These are phyloP conservation scores for Nicator chloris DNA, from an alignment of 2,113 vertebrate genomes.

Conservation along the genomic window DNA sequence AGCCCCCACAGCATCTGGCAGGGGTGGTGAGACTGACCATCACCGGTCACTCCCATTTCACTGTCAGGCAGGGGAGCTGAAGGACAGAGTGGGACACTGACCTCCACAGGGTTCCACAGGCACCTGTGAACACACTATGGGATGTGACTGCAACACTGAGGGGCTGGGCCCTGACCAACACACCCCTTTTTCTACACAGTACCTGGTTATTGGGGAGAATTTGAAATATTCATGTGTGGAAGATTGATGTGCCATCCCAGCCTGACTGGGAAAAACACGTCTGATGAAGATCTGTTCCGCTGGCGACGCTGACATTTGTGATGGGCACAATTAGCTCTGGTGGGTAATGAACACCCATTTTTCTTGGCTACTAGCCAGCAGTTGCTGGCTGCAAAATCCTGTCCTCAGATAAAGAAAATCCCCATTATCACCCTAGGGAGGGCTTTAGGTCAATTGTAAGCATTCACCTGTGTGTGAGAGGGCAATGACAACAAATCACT, in stretches of 20 bases:
- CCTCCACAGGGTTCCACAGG: rapidly evolving
- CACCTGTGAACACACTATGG: neutral
- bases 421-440: neutral
- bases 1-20: neutral
- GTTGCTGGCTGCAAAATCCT: neutral
- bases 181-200: neutral
- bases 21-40: rapidly evolving
- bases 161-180: neutral
- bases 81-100: neutral
- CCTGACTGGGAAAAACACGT: neutral
- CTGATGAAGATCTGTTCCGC: neutral
- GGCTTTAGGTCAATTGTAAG: neutral
- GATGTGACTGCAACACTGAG: neutral
- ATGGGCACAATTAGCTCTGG: rapidly evolving
- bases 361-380: neutral
- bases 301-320: rapidly evolving
- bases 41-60: neutral
- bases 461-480: neutral
- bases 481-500: neutral
- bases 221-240: neutral
- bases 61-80: neutral
- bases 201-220: neutral
- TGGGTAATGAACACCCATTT: neutral
- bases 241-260: neutral
- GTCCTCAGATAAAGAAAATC: neutral